Evolutionary conservation across 2,113 vertebrate species (phyloP).

Genomic region (Platysteira castanea): DNA sequence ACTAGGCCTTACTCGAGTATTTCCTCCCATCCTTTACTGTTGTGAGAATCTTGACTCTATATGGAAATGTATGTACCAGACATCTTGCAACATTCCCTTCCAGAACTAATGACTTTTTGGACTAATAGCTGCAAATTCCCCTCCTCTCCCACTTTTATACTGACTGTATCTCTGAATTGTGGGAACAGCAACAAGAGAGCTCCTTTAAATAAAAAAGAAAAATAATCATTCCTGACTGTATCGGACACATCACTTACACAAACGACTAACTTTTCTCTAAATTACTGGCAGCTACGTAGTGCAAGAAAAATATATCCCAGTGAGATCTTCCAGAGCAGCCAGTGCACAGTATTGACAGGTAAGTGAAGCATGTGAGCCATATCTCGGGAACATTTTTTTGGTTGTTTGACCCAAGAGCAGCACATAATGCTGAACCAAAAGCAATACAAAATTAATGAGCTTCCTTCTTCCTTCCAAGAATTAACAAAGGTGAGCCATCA

Average conservation of each 20-base stretch:
- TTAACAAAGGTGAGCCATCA: neutral
- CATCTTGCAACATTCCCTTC: slow-evolving; percentile 20
- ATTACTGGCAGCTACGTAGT: neutral
- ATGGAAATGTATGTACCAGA: slow-evolving; percentile 43
- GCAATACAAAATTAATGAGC: neutral
- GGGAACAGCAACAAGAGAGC: slow-evolving; percentile 9
- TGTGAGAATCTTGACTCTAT: neutral
- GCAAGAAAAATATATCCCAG: neutral
- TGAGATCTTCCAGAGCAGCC: neutral
- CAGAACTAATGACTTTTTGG: slow-evolving; percentile 43
- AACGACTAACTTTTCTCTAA: neutral
- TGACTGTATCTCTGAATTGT: neutral
- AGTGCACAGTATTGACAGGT: neutral
- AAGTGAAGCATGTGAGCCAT: neutral
- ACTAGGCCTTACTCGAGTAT: neutral
- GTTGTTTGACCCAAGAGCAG: neutral
- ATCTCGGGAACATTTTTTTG: neutral
- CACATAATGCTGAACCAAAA: neutral
- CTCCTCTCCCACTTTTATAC: neutral
- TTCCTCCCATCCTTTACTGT: neutral
- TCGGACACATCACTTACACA: neutral
- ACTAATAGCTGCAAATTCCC: slow-evolving; percentile 2
- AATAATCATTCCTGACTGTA: neutral
- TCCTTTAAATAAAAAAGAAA: neutral
- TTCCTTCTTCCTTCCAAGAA: neutral